Percentiles rank a stretch among this genome's conserved stretches.
Conservation (phyloP, 2,113 vertebrate species). For the Nymphicus hollandicus region DNA sequence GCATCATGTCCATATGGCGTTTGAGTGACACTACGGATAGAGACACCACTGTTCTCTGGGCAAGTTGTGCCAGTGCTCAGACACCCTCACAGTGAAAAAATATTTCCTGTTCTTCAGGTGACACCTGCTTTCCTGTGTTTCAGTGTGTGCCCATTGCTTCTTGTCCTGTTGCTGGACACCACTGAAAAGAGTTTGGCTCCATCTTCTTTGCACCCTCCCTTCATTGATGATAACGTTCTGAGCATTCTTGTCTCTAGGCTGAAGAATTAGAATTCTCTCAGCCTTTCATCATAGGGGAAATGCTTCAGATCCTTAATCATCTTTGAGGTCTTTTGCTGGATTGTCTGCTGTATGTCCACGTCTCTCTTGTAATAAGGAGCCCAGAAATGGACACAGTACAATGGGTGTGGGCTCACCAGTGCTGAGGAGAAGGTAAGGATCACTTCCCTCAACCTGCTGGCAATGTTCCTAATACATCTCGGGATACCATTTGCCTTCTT, state of each 20-base stretch:
- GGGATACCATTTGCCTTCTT: neutral
- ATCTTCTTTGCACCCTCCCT: neutral
- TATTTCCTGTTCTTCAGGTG: neutral
- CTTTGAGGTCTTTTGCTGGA: neutral
- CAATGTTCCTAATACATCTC: neutral
- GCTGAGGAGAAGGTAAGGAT: neutral
- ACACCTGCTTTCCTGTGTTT: neutral
- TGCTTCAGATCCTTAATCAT: neutral
- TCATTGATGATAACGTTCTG: rapidly evolving
- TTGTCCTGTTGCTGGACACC: neutral
- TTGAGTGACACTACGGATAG: neutral
- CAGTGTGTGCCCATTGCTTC: rapidly evolving
- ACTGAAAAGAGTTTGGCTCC: neutral
- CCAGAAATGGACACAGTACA: neutral
- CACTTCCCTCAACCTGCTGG: neutral
- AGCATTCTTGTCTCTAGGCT: neutral
- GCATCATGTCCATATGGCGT: rapidly evolving
- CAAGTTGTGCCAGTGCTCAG: neutral
- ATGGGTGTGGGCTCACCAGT: neutral
- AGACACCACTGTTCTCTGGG: neutral
- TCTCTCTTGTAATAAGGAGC: neutral
- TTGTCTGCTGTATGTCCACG: neutral
- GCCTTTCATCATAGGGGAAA: neutral
- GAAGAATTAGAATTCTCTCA: neutral
- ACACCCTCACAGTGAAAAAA: neutral